These are phyloP conservation scores for Anas capensis DNA, from an alignment of 2,797 vertebrate genomes.

Conservation along the genomic window DNA sequence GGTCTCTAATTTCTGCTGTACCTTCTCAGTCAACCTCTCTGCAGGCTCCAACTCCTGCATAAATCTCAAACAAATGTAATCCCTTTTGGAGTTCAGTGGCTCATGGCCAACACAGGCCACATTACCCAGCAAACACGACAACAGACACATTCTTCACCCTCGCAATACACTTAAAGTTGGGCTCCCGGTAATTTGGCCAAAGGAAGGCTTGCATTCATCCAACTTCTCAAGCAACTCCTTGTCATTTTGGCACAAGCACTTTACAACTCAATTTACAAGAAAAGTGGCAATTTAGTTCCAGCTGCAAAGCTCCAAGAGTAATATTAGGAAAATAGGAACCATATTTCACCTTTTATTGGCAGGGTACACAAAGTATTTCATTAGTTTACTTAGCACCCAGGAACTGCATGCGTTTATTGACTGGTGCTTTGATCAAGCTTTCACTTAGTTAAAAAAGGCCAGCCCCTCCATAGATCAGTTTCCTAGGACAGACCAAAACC, in stretches of 20 bases:
- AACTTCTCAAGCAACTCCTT: slow-evolving; percentile 57
- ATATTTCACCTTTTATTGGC: slow-evolving; percentile 64
- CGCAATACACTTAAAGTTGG: slow-evolving; percentile 49
- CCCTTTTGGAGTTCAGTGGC: slow-evolving; percentile 35
- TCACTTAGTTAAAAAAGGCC: slow-evolving; percentile 9
- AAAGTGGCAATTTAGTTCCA: slow-evolving; percentile 57
- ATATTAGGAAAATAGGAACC: slow-evolving; percentile 65
- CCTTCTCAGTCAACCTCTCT: slow-evolving; percentile 42
- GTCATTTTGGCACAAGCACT: slow-evolving; percentile 59
- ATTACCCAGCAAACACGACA: background rate
- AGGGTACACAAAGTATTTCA: slow-evolving; percentile 35
- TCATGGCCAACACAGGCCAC: background rate
- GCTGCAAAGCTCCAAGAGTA: slow-evolving; percentile 60
- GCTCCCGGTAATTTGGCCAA: slow-evolving; percentile 48
- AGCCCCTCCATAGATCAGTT: slow-evolving; percentile 49
- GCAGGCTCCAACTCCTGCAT: slow-evolving; percentile 4
- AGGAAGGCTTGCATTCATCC: slow-evolving; percentile 53
- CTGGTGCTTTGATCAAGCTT: slow-evolving; percentile 62
- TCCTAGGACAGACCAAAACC: slow-evolving; percentile 53
- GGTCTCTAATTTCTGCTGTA: slow-evolving; percentile 51
- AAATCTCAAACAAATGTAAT: slow-evolving; percentile 35
- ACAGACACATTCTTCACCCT: slow-evolving; percentile 56
- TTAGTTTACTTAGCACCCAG: slow-evolving; percentile 67
- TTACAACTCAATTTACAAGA: slow-evolving; percentile 69
- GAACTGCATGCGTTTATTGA: slow-evolving; percentile 35